phyloP scores from a whole-genome alignment of 2,113 vertebrate genomes.

The Pelvicachromis taeniatus region DNA sequence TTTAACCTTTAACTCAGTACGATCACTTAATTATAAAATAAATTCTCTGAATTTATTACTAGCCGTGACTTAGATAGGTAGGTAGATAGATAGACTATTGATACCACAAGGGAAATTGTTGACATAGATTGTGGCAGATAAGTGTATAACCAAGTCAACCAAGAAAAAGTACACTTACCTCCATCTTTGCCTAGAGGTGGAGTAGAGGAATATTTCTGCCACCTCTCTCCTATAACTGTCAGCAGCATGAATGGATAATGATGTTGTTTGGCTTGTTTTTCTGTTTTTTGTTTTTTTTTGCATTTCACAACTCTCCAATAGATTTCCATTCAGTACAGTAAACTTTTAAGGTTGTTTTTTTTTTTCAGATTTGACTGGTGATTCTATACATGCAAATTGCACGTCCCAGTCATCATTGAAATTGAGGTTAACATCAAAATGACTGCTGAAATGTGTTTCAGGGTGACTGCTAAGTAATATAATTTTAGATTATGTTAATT shows the following conservation, averaged over 20 bases:
- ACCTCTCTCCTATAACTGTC: background rate
- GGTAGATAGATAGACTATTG: background rate
- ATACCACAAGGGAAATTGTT: background rate
- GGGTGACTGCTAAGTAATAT: background rate
- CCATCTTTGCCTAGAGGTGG: background rate
- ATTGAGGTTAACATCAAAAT: background rate
- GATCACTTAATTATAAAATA: background rate
- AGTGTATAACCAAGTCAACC: background rate
- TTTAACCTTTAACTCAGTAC: background rate
- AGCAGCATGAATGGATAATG: background rate
- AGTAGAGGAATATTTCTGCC: background rate
- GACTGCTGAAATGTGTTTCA: background rate
- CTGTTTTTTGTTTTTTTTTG: rapidly evolving
- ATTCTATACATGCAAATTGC: background rate
- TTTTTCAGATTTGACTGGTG: background rate
- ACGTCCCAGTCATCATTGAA: background rate
- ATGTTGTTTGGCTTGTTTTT: background rate
- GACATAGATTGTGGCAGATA: background rate
- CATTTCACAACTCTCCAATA: background rate
- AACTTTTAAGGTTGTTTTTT: background rate
- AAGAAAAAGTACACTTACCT: background rate
- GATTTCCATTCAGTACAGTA: background rate
- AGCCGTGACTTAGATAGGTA: background rate
- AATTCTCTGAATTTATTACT: background rate
- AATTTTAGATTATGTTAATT: background rate